phyloP scores from a whole-genome alignment of 2,888 invertebrate species.

The Arrhopalites spinosus region DNA sequence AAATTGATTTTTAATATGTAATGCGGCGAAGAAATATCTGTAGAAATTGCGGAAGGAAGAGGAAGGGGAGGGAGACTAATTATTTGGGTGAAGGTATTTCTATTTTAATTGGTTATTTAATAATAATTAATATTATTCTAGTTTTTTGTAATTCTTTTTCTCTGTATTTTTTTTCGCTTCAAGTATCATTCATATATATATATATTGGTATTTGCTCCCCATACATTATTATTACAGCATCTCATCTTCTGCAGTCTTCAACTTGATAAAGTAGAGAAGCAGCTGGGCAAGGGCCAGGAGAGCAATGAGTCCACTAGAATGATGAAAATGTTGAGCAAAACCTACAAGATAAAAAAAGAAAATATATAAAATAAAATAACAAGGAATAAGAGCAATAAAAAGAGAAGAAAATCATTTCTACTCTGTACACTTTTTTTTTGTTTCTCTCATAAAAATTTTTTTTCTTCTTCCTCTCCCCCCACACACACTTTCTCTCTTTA shows the following conservation, averaged over 20 bases:
- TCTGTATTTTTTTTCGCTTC: too few species aligned
- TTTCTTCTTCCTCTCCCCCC: not conserved
- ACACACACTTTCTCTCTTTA: not conserved
- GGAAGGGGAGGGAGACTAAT: too few species aligned
- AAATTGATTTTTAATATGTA: too few species aligned
- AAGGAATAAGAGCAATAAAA: not conserved
- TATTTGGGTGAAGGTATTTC: too few species aligned
- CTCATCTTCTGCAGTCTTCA: not conserved
- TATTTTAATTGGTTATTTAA: too few species aligned
- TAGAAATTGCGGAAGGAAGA: too few species aligned
- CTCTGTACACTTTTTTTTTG: not conserved
- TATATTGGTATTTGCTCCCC: not conserved
- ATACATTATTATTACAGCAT: not conserved
- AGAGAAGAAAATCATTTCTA: conserved; percentile 1
- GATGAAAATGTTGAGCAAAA: conserved; percentile 32
- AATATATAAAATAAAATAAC: not conserved
- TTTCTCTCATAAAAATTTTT: too few species aligned
- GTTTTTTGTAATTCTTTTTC: too few species aligned
- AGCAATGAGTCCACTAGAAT: conserved; percentile 2
- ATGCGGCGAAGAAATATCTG: too few species aligned
- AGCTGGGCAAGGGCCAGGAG: conserved; percentile 10
- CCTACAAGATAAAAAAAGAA: not conserved
- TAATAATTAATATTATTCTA: too few species aligned
- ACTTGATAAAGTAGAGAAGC: not conserved
- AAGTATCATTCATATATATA: too few species aligned